Percentiles rank a stretch among this genome's conserved stretches.
phyloP scores from a whole-genome alignment of 2,113 vertebrate species.

The Charina bottae region DNA sequence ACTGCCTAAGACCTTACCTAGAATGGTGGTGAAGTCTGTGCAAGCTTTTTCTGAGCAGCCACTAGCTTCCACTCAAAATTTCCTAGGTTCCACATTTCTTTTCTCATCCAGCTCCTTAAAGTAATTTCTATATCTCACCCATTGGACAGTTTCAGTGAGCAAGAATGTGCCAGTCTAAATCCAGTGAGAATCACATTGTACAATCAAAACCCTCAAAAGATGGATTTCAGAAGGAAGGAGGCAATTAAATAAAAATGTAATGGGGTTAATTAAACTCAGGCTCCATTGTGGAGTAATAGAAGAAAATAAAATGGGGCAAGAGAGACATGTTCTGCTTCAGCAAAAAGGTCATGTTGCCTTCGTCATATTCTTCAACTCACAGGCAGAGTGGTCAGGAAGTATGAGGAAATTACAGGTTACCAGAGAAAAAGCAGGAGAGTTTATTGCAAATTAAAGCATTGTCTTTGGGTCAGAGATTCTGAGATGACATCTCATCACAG shows the following conservation, averaged over 20 bases:
- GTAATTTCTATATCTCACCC: background rate
- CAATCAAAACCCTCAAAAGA: background rate
- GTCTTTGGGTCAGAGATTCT: background rate
- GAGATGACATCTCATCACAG: background rate
- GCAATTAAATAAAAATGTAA: constrained; percentile 4
- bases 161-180: background rate
- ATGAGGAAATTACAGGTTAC: background rate
- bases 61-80: background rate
- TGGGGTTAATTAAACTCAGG: constrained; percentile 18
- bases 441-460: background rate
- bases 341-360: constrained; percentile 3
- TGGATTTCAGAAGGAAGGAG: background rate
- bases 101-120: background rate
- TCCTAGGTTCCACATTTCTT: background rate
- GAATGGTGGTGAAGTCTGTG: too few species aligned
- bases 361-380: background rate
- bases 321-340: background rate
- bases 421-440: background rate
- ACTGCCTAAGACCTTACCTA: background rate
- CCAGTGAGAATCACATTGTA: background rate
- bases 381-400: background rate
- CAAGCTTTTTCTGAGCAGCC: background rate
- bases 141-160: background rate
- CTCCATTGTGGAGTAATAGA: background rate
- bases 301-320: background rate